Evolutionary conservation across 2,888 invertebrate species (phyloP).

Genomic region (Tetheella fluctuosa): DNA sequence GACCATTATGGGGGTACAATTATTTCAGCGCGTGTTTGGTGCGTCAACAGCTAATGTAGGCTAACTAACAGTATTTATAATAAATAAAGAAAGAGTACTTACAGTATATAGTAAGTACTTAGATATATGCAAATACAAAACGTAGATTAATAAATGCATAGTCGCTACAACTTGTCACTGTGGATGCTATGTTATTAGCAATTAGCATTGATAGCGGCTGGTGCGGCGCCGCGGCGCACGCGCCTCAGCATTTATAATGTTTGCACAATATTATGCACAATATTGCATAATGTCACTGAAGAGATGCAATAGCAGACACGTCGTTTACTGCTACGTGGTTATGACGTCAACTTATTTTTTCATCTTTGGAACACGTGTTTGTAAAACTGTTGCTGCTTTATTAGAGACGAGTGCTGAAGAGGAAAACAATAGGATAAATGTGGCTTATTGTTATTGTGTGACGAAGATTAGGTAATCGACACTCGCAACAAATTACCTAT

Average conservation of each 20-base stretch:
- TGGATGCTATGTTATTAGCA: background rate
- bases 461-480: too few relatives aligned
- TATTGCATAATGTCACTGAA: background rate
- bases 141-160: background rate
- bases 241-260: background rate
- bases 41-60: too few relatives aligned
- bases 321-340: background rate
- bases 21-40: too few relatives aligned
- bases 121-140: too few relatives aligned
- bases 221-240: background rate
- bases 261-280: slow-evolving; percentile 1
- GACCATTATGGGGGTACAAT: background rate
- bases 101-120: too few relatives aligned
- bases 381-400: too few relatives aligned
- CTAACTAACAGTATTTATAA: too few relatives aligned
- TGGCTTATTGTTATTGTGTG: too few relatives aligned
- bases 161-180: background rate
- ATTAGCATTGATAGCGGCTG: background rate
- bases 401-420: too few relatives aligned
- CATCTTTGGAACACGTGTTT: background rate
- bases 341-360: background rate
- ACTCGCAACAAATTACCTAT: too few relatives aligned
- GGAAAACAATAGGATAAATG: too few relatives aligned
- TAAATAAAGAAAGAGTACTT: too few relatives aligned
- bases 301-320: background rate